phyloP scores from a whole-genome alignment of 1,140 invertebrate species.

The Drosophila mayri region DNA sequence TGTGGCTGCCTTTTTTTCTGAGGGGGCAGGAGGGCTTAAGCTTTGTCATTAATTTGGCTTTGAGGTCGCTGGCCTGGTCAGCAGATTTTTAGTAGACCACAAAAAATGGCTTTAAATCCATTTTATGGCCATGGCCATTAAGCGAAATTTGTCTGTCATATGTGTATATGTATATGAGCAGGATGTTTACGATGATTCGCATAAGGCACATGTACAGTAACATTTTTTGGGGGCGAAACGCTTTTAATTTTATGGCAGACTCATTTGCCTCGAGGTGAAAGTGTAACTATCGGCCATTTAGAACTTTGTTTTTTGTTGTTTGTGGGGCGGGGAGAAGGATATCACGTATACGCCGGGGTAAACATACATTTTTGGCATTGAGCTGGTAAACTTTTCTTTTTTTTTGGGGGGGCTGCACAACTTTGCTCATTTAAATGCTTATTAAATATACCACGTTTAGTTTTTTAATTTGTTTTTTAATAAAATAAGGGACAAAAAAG shows the following conservation, averaged over 20 bases:
- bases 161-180: conserved; percentile 2
- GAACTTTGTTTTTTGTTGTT: conserved; percentile 28
- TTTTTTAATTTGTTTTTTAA: conserved; percentile 1
- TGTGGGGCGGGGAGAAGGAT: conserved; percentile 9
- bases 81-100: conserved; percentile 63
- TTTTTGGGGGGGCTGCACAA: conserved; percentile 31
- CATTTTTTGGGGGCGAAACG: conserved; percentile 17
- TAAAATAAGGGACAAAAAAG: too few species aligned
- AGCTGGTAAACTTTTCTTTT: conserved; percentile 27
- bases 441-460: conserved; percentile 65
- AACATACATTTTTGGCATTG: conserved; percentile 60
- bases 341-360: conserved; percentile 57
- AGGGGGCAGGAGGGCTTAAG: conserved; percentile 43
- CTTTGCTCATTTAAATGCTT: conserved; percentile 78
- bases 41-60: conserved; percentile 75
- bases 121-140: conserved; percentile 71
- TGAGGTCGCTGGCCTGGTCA: conserved; percentile 53
- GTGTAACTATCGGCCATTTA: conserved; percentile 49
- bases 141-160: conserved; percentile 52
- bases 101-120: conserved; percentile 78
- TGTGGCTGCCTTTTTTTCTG: conserved; percentile 15
- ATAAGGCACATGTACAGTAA: conserved; percentile 29
- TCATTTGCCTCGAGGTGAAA: conserved; percentile 38
- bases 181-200: conserved; percentile 44
- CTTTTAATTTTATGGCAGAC: conserved; percentile 33